Base-by-base conservation (phyloP, 1,140 invertebrate species). In the Drosophila sproati region DNA sequence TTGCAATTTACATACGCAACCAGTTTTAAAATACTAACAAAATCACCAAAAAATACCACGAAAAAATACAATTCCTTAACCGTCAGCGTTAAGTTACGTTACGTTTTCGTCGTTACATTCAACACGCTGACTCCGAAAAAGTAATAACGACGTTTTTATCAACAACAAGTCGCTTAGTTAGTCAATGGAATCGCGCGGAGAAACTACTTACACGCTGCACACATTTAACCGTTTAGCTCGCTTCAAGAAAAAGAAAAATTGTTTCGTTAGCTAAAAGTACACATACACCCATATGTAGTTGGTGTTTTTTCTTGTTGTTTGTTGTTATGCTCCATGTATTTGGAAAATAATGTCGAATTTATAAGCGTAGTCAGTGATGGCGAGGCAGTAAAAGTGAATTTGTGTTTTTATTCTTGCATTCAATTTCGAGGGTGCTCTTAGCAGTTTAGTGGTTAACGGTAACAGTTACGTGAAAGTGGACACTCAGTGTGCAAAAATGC, bases 401-500 rank as follows among this genome's bases (percentile, higher is more conserved):
- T 43, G 39, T 41, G 6, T 57, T 20, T 62, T 62, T 34, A 74
- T 73, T 59, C 63, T 59, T 55, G 28, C 48, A 55, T 45, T 55
- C 12, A 50, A 51, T 55, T 39, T 64, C 54, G 41, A 50, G 32
- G 20, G n/a, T 39, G 28, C 12, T 43, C 52, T 4, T 34, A 10
- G 43, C 54, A 55, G 52, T 47, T 55, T 34, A 10, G 43, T 47
- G 48, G 52, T 47, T 55, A 75, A 61, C 60, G 59, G 73, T 75
- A 71, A 75, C 52, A 57, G 55, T 71, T 61, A 71, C 73, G 67
- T 61, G 73, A 70, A 75, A 75, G 73, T 75, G 43, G 45, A 56
- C 29, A 12, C 31, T 20, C 20, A 20, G 39, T n/a, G 43, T 66
- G 73, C 69, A 60, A 73, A 79, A 69, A 72, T 75, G 73, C 70